Conservation (phyloP, 2,888 invertebrate species). For the Abrostola triplasia region DNA sequence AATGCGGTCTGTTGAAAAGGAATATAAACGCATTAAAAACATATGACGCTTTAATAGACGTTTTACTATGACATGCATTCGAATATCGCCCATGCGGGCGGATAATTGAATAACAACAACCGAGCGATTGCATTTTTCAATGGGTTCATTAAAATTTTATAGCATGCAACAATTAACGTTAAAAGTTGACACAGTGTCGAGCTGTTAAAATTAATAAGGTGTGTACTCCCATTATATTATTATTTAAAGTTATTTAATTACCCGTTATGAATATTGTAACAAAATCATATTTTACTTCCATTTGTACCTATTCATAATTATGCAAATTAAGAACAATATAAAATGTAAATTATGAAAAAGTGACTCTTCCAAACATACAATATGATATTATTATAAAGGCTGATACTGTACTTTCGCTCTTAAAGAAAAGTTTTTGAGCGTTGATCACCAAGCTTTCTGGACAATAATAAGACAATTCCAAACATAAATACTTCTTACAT, state of each 20-base stretch:
- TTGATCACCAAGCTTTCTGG: no score
- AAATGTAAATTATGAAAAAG: no score
- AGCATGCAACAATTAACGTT: constrained; percentile 57
- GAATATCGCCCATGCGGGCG: constrained; percentile 61
- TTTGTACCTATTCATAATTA: no score
- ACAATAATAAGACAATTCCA: no score
- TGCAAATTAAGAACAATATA: no score
- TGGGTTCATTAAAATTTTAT: constrained; percentile 72
- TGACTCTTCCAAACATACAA: no score
- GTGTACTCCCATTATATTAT: background rate
- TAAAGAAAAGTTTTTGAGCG: no score
- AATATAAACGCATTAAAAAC: background rate
- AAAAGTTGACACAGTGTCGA: constrained; percentile 41
- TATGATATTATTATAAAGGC: no score
- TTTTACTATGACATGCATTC: constrained; percentile 20
- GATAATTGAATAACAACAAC: constrained; percentile 73
- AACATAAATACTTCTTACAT: no score
- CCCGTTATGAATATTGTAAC: constrained; percentile 31
- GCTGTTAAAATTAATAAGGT: constrained; percentile 44
- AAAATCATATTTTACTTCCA: no score
- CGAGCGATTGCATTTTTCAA: constrained; percentile 67
- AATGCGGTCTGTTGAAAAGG: no score
- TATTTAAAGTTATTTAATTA: constrained; percentile 28
- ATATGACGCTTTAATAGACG: constrained; percentile 5
- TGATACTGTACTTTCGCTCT: no score